Base-by-base conservation (phyloP, 2,888 invertebrate species). In the Heliconius hortense region DNA sequence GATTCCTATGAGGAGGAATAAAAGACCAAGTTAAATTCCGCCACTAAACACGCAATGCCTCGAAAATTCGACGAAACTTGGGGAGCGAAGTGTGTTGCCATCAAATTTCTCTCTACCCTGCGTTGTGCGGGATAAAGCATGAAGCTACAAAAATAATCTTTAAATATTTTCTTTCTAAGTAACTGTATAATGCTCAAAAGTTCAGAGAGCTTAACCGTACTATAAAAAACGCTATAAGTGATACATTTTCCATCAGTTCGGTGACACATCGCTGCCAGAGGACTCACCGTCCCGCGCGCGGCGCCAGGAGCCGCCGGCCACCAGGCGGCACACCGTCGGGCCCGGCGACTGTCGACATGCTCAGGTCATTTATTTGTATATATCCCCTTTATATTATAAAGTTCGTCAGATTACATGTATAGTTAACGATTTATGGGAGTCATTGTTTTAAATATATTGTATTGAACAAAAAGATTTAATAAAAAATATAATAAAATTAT, bases 311-410 rank as follows among this genome's bases (percentile, higher is more conserved):
- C 79, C 85, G 1, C 88, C 81, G 77, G 87, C 89, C 39, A 81
- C 89, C 71, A 94, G 98, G 60, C 94, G 98, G 28, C 98, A 99
- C 88, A 99, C 99, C 0, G 98, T 99, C 1, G 98, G 98, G 0
- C 98, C 98, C 0, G 98, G 98, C 4, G 98, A 98, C 93, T 96
- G 97, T 53, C 95, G 97, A 0, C 98, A 98, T 84, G 96, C 97
- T 81, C 71, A 71, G 71, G 71, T 71, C 3, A 24, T 5, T 13
- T 60, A 26, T 26, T 26, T 26, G 3, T 26, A n/a, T 56, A 2
- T n/a, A 21, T 53, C 21, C 8, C 21, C 21, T 53, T 2, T 5
- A 53, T 10, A n/a, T 56, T 48, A 48, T 48, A 48, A 48, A 48
- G 1, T 48, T 48, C 18, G 18, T 48, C 21, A 48, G 48, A 11